A percentile compares a stretch with the other conserved stretches of the same genome.
These are phyloP conservation scores for Gonocerus acuteangulatus DNA, from an alignment of 2,888 invertebrate species.

Conservation along the genomic window DNA sequence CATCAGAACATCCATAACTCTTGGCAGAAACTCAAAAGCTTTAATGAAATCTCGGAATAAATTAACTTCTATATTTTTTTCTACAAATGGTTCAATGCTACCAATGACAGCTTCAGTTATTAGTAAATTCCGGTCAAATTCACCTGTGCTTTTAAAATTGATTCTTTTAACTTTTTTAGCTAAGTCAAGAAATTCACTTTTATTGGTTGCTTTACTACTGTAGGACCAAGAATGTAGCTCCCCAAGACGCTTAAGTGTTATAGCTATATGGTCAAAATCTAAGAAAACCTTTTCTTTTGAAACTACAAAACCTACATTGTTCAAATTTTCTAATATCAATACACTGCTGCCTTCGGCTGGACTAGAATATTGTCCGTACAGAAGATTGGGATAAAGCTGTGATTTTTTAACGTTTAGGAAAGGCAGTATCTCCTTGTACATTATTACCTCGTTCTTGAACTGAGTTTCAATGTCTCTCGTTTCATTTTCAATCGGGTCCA, in stretches of 20 bases:
- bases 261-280: no score
- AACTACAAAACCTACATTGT: no score
- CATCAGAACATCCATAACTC: not conserved
- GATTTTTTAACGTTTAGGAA: constrained; percentile 17
- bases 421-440: constrained; percentile 37
- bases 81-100: constrained; percentile 6
- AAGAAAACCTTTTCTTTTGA: no score
- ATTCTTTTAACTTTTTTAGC: not conserved
- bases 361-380: constrained; percentile 27
- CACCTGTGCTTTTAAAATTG: no score
- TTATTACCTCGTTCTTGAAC: not conserved
- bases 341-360: no score
- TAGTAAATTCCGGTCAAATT: not conserved
- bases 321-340: no score
- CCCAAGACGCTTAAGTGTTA: no score
- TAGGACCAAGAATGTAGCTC: no score
- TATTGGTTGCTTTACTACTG: constrained; percentile 37
- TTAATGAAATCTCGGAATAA: not conserved
- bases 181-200: not conserved
- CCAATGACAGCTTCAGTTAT: not conserved
- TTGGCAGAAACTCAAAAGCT: no score
- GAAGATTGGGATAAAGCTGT: constrained; percentile 32
- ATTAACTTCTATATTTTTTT: not conserved
- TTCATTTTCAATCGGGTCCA: no score
- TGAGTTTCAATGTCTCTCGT: no score